These are phyloP conservation scores for Hypercompe scribonia DNA, from an alignment of 2,888 invertebrate species.

Conservation along the genomic window DNA sequence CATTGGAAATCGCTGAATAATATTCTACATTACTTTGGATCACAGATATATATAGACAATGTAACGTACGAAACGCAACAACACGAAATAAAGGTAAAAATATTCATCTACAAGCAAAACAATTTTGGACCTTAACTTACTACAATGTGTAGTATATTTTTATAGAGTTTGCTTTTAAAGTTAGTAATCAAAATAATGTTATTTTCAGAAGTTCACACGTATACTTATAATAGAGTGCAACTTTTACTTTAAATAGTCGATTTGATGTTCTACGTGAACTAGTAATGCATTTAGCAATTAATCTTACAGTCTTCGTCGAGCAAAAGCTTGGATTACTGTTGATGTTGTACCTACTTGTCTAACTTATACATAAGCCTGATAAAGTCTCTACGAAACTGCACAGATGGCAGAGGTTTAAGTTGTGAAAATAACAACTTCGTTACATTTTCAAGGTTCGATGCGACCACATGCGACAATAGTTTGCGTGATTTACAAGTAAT, in stretches of 20 bases:
- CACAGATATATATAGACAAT: neutral
- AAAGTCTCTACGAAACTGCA: neutral
- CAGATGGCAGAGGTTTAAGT: neutral
- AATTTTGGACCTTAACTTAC: no score
- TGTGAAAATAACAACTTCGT: neutral
- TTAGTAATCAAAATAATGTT: no score
- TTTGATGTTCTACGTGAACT: neutral
- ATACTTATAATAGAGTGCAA: neutral
- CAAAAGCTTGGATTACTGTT: neutral
- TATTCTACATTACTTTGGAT: neutral
- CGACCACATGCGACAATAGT: neutral
- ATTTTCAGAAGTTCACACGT: neutral
- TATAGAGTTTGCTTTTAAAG: neutral
- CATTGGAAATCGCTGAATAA: constrained; percentile 17
- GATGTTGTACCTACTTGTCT: neutral
- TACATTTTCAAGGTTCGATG: neutral
- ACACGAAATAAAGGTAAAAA: neutral
- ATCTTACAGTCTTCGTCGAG: neutral
- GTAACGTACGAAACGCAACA: neutral
- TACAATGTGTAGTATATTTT: no score
- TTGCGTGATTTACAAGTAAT: neutral
- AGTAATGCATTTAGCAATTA: neutral
- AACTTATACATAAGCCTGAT: neutral
- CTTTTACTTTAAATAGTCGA: neutral
- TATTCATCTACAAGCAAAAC: no score